Evolutionary conservation across 1,140 invertebrate species (phyloP), one percentile per base, ranked within the genome.

Genomic region (Heliconius hermathena): DNA sequence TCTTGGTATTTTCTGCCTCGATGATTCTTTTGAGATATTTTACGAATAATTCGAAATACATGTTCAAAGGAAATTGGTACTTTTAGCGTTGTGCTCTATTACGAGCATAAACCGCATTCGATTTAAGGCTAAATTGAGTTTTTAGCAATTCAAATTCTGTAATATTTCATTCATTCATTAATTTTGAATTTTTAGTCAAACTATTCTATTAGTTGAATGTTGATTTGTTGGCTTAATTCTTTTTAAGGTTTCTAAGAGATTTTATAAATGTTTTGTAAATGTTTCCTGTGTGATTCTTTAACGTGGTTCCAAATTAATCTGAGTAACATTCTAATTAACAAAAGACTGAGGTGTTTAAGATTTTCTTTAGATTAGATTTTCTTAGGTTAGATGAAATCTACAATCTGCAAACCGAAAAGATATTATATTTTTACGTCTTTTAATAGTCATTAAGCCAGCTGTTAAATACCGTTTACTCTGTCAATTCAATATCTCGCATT

Each of bases 31-130:
- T 76, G 60, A 70, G 60, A 66, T 70, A 66, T 76, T 76, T 33
- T 76, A 71, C 46, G 41, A 66, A 76, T 49, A 41, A 76, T 76
- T 46, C 36, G 18, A 76, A 76, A 60, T 70, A 26, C 36, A 70
- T 70, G 66, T 76, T 26, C 38, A 76, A 76, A 76, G 74, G 74
- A 76, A 76, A 76, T 76, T 76, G 60, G 38, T 76, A 70, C 36
- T 76, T 66, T 66, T 49, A 76, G 29, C 60, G 22, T 76, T 71
- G 38, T 41, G 41, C 36, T 76, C 33, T 66, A 29, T 66, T 66
- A 33, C 18, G 22, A 29, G n/a, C n/a, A 46, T 66, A 26, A 76
- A 70, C 57, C 71, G 70, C 70, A 76, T 71, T 76, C 66, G 13
- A 41, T 76, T 76, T 76, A 16, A 11, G 26, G 16, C 11, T 70